A percentile compares a stretch with the other conserved stretches of the same genome.
Evolutionary conservation across 2,888 invertebrate species (phyloP).

Genomic region (Stratiomys singularior): DNA sequence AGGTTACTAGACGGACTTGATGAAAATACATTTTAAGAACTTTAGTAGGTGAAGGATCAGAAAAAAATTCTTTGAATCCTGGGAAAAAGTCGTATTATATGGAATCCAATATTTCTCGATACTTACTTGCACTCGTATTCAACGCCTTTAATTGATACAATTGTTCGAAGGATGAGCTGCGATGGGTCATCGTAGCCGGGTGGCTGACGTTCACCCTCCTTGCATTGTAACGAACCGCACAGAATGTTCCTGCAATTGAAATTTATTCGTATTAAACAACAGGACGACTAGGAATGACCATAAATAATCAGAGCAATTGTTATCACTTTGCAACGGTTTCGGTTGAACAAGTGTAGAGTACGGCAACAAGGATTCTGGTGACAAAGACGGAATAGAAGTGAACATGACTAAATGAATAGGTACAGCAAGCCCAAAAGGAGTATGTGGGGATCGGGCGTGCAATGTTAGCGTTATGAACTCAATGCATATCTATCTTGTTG

Average conservation of each 20-base stretch:
- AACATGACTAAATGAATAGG: slow-evolving; percentile 7
- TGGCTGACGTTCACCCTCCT: slow-evolving; percentile 85
- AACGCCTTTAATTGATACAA: slow-evolving; percentile 86
- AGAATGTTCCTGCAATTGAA: slow-evolving; percentile 77
- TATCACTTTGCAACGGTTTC: slow-evolving; percentile 32
- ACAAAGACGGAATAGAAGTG: slow-evolving; percentile 7
- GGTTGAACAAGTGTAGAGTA: neutral
- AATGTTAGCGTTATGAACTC: neutral
- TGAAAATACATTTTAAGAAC: no score
- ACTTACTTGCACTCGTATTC: slow-evolving; percentile 98
- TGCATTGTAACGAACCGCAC: slow-evolving; percentile 96
- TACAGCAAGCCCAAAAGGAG: neutral
- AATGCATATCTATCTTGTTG: neutral
- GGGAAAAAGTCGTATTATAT: no score
- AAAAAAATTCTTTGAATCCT: no score
- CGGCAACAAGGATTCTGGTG: slow-evolving; percentile 6
- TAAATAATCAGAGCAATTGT: slow-evolving; percentile 42
- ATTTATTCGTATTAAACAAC: slow-evolving; percentile 10
- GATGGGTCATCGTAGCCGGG: slow-evolving; percentile 75
- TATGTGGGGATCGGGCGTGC: neutral
- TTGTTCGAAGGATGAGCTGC: slow-evolving; percentile 86
- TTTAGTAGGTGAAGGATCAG: no score
- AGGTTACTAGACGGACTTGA: no score
- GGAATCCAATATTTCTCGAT: neutral
- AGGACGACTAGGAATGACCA: neutral